These are phyloP conservation scores for Scaptomyza polygonia DNA, from an alignment of 2,888 invertebrate genomes.

Conservation along the genomic window DNA sequence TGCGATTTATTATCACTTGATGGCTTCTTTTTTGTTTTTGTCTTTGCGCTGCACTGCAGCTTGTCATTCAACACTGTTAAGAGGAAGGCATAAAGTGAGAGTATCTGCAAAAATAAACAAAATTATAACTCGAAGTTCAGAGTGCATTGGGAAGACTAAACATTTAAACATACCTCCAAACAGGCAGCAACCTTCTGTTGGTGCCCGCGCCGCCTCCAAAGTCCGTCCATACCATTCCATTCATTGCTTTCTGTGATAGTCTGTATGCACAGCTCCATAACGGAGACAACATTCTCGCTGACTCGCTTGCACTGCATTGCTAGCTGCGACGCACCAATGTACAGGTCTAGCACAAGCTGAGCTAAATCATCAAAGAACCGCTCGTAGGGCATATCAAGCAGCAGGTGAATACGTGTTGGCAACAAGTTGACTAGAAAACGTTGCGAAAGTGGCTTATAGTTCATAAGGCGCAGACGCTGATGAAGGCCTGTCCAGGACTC, in stretches of 20 bases:
- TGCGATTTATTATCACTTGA: conserved; percentile 57
- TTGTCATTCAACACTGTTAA: conserved; percentile 83
- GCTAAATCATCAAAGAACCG: conserved; percentile 83
- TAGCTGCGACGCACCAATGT: conserved; percentile 75
- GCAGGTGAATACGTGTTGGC: conserved; percentile 82
- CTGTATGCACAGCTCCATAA: conserved; percentile 78
- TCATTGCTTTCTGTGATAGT: conserved; percentile 84
- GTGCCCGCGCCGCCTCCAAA: conserved; percentile 85
- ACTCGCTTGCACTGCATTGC: conserved; percentile 77
- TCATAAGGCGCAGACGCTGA: conserved; percentile 78
- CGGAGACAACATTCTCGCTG: conserved; percentile 76
- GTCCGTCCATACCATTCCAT: conserved; percentile 80
- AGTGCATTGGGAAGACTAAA: background rate
- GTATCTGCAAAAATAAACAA: conserved; percentile 69
- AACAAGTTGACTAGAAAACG: conserved; percentile 84
- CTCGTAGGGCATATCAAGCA: conserved; percentile 83
- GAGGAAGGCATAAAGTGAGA: conserved; percentile 83
- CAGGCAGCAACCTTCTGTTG: conserved; percentile 87
- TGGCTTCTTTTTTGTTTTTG: conserved; percentile 71
- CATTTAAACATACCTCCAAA: conserved; percentile 86
- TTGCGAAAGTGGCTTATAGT: conserved; percentile 80
- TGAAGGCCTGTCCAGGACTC: conserved; percentile 82
- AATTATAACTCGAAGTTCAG: background rate
- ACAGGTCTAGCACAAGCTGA: conserved; percentile 82
- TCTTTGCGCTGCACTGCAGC: conserved; percentile 78